A percentile compares a stretch with the other conserved stretches of the same genome.
phyloP scores from a whole-genome alignment of 2,888 invertebrate genomes.

The Brenthis ino region DNA sequence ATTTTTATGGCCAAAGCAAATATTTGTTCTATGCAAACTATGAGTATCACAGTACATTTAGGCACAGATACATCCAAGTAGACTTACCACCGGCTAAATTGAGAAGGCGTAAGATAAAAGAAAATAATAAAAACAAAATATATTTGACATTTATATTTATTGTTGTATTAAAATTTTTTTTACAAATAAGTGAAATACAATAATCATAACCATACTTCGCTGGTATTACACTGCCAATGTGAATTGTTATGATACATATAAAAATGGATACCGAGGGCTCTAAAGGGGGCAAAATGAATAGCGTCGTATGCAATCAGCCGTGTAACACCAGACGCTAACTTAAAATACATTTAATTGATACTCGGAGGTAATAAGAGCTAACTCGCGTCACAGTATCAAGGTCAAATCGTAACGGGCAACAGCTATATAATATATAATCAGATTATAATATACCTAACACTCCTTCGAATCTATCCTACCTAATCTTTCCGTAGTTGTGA shows the following conservation, averaged over 20 bases:
- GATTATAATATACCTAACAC: conserved; percentile 66
- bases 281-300: conserved; percentile 35
- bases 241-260: conserved; percentile 36
- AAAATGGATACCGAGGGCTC: conserved; percentile 33
- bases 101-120: neutral
- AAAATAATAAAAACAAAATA: conserved; percentile 59
- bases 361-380: conserved; percentile 82
- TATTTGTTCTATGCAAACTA: too few relatives aligned
- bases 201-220: conserved; percentile 71
- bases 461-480: conserved; percentile 64
- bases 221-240: conserved; percentile 59
- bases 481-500: conserved; percentile 70
- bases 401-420: conserved; percentile 62
- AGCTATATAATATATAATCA: conserved; percentile 5
- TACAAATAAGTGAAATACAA: conserved; percentile 81
- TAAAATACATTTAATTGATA: conserved; percentile 79
- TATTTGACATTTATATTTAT: conserved; percentile 81
- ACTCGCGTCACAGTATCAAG: conserved; percentile 75
- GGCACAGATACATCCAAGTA: neutral
- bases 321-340: conserved; percentile 65
- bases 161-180: conserved; percentile 81
- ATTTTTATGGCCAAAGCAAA: too few relatives aligned
- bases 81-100: neutral
- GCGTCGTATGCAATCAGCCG: conserved; percentile 43
- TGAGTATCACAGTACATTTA: too few relatives aligned